Conservation (phyloP, 2,888 invertebrate genomes). For the Cerceris ruficornis region DNA sequence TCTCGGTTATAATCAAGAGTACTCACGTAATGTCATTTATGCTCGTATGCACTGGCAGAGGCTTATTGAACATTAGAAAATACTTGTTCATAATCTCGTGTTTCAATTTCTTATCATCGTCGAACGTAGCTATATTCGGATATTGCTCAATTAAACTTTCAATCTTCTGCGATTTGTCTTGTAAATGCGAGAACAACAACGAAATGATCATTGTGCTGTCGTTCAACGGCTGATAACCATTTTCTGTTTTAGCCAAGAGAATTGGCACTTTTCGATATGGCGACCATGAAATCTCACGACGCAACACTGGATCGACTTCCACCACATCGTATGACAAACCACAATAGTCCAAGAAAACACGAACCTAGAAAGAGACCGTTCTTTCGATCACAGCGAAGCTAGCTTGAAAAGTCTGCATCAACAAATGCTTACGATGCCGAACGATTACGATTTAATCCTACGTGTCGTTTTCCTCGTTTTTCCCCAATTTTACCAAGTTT, state of each 20-base stretch:
- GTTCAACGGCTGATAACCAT: slow-evolving; percentile 92
- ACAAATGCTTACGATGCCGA: too few species aligned
- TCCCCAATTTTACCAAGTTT: too few species aligned
- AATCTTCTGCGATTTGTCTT: slow-evolving; percentile 85
- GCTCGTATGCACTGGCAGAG: slow-evolving; percentile 82
- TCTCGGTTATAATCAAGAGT: too few species aligned
- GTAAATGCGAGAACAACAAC: slow-evolving; percentile 89
- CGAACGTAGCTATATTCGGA: slow-evolving; percentile 87
- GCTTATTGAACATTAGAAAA: slow-evolving; percentile 90
- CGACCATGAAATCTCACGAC: slow-evolving; percentile 96
- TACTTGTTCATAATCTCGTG: slow-evolving; percentile 94
- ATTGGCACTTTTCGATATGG: slow-evolving; percentile 97
- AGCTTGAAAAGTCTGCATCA: too few species aligned
- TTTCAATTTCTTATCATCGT: slow-evolving; percentile 86
- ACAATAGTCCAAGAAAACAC: slow-evolving; percentile 94
- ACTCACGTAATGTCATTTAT: slow-evolving; percentile 81
- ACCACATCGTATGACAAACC: slow-evolving; percentile 97
- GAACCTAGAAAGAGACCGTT: slow-evolving; percentile 73
- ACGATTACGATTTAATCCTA: too few species aligned
- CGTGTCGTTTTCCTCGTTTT: too few species aligned
- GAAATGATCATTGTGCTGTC: slow-evolving; percentile 98
- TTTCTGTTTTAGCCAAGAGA: slow-evolving; percentile 88
- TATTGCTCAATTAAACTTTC: slow-evolving; percentile 89
- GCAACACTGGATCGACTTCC: slow-evolving; percentile 97
- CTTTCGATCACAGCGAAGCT: too few species aligned